These are phyloP conservation scores for Stomatorhinus walkeri DNA, from an alignment of 2,797 vertebrate genomes.

Conservation along the genomic window DNA sequence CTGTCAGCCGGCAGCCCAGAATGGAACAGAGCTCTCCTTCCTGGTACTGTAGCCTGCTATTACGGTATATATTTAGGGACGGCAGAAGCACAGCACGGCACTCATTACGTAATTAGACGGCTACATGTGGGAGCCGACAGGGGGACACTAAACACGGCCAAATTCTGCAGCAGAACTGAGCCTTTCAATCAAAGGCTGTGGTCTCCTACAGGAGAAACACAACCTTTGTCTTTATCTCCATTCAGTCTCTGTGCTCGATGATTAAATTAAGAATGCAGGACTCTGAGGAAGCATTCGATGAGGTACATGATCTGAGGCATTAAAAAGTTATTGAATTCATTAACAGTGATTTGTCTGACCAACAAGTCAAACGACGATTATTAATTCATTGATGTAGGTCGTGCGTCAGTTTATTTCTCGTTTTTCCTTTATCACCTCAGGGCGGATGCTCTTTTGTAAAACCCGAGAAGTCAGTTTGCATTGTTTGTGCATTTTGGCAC, in stretches of 20 bases:
- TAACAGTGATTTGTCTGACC: constrained; percentile 7
- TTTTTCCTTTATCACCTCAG: not conserved
- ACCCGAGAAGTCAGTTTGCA: not conserved
- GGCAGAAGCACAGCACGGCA: constrained; percentile 31
- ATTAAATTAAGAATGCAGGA: not conserved
- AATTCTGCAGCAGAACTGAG: not conserved
- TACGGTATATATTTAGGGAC: constrained; percentile 64
- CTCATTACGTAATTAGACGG: constrained; percentile 13
- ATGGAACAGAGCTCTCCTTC: constrained; percentile 46
- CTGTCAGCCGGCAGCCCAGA: constrained; percentile 45
- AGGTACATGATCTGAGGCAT: not conserved
- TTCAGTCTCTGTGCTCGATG: not conserved
- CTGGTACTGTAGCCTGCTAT: constrained; percentile 52
- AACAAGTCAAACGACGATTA: not conserved
- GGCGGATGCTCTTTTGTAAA: not conserved
- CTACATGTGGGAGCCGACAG: not conserved
- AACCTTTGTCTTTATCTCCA: not conserved
- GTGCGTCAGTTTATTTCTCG: not conserved
- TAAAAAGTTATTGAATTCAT: not conserved
- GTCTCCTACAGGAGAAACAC: not conserved
- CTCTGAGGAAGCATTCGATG: not conserved
- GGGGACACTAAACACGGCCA: not conserved
- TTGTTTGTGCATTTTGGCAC: not conserved
- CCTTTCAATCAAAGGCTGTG: not conserved
- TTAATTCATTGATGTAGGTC: not conserved